Percentiles rank a stretch among this genome's conserved stretches.
phyloP scores from a whole-genome alignment of 1,140 invertebrate genomes.

The Drosophila takahashii region DNA sequence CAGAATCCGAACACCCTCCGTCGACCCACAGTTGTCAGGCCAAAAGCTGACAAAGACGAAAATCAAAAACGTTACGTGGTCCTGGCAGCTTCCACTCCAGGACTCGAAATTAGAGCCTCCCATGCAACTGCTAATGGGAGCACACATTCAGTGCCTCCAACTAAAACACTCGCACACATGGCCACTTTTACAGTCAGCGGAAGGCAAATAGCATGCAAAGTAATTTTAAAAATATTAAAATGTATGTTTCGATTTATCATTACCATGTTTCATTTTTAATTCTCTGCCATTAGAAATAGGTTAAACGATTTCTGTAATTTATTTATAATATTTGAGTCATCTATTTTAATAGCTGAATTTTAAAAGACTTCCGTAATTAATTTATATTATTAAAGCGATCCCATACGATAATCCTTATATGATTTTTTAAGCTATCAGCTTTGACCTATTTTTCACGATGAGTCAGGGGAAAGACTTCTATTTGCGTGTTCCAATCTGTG shows the following conservation, averaged over 20 bases:
- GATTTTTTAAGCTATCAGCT: too few relatives aligned
- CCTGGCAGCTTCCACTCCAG: slow-evolving; percentile 61
- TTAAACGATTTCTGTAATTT: too few relatives aligned
- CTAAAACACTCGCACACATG: slow-evolving; percentile 9
- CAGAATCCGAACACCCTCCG: slow-evolving; percentile 2
- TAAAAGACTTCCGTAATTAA: too few relatives aligned
- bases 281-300: too few relatives aligned
- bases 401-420: too few relatives aligned
- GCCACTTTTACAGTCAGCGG: slow-evolving; percentile 2
- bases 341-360: too few relatives aligned
- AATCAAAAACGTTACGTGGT: slow-evolving; percentile 75
- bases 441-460: background rate
- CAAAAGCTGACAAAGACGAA: slow-evolving; percentile 77
- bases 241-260: background rate
- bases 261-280: too few relatives aligned
- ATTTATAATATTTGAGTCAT: too few relatives aligned
- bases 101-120: slow-evolving; percentile 81
- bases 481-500: slow-evolving; percentile 11
- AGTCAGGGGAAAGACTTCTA: background rate
- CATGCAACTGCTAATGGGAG: slow-evolving; percentile 78
- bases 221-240: too few relatives aligned
- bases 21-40: slow-evolving; percentile 40
- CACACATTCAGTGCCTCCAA: slow-evolving; percentile 26
- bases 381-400: too few relatives aligned
- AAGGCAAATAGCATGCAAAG: background rate